Evolutionary conservation across 2,888 invertebrate genomes (phyloP).

Genomic region (Tethea ocularis): DNA sequence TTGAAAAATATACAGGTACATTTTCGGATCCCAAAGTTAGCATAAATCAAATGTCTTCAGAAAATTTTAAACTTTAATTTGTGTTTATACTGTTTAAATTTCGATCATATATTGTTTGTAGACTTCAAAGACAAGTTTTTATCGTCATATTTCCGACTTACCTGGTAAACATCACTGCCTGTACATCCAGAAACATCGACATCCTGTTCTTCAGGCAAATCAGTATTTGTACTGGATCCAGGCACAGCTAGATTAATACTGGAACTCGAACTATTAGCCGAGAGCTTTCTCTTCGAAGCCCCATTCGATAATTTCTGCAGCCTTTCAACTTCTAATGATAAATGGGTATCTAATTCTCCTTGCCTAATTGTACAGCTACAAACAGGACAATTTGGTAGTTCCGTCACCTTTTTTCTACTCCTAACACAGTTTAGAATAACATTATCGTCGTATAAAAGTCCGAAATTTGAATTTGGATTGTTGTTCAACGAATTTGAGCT

Average conservation of each 20-base stretch:
- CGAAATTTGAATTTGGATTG: slow-evolving; percentile 52
- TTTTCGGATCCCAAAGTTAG: too few relatives aligned
- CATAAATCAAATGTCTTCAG: too few relatives aligned
- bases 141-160: slow-evolving; percentile 30
- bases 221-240: slow-evolving; percentile 57
- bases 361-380: slow-evolving; percentile 93
- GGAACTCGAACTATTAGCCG: slow-evolving; percentile 48
- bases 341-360: slow-evolving; percentile 93
- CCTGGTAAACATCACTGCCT: slow-evolving; percentile 78
- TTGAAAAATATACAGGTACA: too few relatives aligned
- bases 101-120: background rate
- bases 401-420: slow-evolving; percentile 85
- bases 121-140: background rate
- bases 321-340: slow-evolving; percentile 88
- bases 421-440: slow-evolving; percentile 78
- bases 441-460: slow-evolving; percentile 66
- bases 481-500: slow-evolving; percentile 61
- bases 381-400: slow-evolving; percentile 93
- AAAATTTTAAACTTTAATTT: too few relatives aligned
- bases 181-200: slow-evolving; percentile 70
- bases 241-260: slow-evolving; percentile 46
- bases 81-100: too few relatives aligned
- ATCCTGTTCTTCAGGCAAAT: slow-evolving; percentile 57
- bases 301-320: slow-evolving; percentile 64
- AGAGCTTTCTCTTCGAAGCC: slow-evolving; percentile 66